Conservation (phyloP, 2,888 invertebrate genomes). For the Scelioninae gen. 1 region DNA sequence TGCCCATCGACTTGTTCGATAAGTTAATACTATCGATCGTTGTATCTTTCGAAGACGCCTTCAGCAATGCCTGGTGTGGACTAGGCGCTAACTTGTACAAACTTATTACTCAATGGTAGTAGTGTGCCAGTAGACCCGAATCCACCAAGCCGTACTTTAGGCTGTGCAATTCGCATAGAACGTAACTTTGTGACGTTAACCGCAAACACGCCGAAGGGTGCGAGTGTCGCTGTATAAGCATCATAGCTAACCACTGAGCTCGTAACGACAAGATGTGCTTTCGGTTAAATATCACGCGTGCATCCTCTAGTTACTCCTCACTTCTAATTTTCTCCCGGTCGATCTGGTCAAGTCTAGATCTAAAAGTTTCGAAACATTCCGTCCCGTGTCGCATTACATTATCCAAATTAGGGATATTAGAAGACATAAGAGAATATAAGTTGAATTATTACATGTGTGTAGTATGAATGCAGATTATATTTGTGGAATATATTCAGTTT, state of each 20-base stretch:
- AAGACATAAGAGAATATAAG: constrained; percentile 19
- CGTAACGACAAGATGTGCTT: constrained; percentile 82
- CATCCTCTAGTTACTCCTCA: constrained; percentile 63
- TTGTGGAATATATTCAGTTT: too few relatives aligned
- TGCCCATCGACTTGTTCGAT: constrained; percentile 62
- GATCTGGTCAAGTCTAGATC: constrained; percentile 75
- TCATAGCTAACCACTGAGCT: constrained; percentile 80
- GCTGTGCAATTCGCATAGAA: constrained; percentile 75
- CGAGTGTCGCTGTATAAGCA: constrained; percentile 80
- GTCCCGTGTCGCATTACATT: constrained; percentile 18
- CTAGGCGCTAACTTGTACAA: constrained; percentile 73
- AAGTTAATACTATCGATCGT: constrained; percentile 69
- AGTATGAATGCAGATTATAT: background rate
- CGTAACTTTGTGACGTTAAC: constrained; percentile 82
- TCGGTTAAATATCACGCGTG: constrained; percentile 78
- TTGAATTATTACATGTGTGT: constrained; percentile 13
- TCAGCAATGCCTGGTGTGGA: constrained; percentile 68
- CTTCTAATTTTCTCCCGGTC: constrained; percentile 58
- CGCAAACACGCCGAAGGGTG: constrained; percentile 81
- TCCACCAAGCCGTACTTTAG: constrained; percentile 71
- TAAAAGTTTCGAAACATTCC: constrained; percentile 36
- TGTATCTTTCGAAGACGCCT: constrained; percentile 64
- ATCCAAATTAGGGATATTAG: background rate
- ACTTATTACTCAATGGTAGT: constrained; percentile 76
- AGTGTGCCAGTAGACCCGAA: constrained; percentile 70